phyloP scores from a whole-genome alignment of 2,888 invertebrate species.

The Melinaea menophilus region DNA sequence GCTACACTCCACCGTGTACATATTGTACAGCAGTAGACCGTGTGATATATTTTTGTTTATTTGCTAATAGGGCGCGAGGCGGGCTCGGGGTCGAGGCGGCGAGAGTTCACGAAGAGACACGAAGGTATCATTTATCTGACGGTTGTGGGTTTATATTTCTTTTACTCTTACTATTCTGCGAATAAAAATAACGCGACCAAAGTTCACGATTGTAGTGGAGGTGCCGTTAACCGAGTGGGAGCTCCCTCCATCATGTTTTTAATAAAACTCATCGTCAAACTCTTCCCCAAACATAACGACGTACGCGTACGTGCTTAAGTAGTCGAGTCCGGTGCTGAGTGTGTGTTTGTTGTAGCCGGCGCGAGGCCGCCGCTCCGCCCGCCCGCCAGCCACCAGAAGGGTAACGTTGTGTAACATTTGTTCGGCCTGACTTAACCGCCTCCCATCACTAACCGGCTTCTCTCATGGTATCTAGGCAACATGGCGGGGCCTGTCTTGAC shows the following conservation, averaged over 20 bases:
- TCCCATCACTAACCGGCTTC: conserved; percentile 65
- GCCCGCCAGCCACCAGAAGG: conserved; percentile 72
- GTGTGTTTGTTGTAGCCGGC: conserved; percentile 71
- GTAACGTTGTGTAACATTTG: conserved; percentile 64
- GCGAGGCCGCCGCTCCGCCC: conserved; percentile 64
- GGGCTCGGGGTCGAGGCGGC: conserved; percentile 45
- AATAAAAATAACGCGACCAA: background rate
- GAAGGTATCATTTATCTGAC: conserved; percentile 57
- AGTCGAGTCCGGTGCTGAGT: conserved; percentile 61
- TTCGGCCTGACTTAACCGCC: conserved; percentile 56
- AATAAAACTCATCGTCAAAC: no score
- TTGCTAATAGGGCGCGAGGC: conserved; percentile 57
- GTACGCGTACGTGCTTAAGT: no score
- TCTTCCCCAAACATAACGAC: no score
- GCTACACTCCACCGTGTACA: conserved; percentile 42
- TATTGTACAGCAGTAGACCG: conserved; percentile 61
- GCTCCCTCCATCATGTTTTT: background rate
- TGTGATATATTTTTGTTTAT: conserved; percentile 38
- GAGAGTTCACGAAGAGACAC: conserved; percentile 61
- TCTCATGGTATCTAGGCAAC: conserved; percentile 67
- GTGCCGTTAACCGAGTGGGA: background rate
- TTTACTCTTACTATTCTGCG: background rate
- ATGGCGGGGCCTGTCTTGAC: conserved; percentile 60
- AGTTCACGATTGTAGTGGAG: background rate
- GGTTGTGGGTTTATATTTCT: conserved; percentile 41